Evolutionary conservation across 1,140 invertebrate genomes (phyloP), one percentile per base, ranked within the genome.

Genomic region (Sesamia nonagrioides): DNA sequence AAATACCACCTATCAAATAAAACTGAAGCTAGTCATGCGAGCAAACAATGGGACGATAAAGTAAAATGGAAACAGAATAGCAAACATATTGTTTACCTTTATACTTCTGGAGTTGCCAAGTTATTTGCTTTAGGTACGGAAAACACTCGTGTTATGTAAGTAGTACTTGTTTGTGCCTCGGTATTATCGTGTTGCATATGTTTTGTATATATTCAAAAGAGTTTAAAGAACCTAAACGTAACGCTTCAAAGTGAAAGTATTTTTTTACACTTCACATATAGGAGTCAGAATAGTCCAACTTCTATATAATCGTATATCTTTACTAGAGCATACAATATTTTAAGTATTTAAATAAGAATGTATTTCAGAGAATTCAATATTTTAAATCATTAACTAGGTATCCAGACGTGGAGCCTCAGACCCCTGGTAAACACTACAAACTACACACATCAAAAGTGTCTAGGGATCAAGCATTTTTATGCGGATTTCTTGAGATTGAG

Each of bases 81-180:
- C n/a, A 69, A 69, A 69, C 66, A 69, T 69, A 69, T 69, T 69
- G 66, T 69, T 69, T 45, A 69, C 66, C 27, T 50, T 69, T 17
- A 69, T 69, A 69, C 66, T 69, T 69, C 42, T 69, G 42, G 45
- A 69, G 42, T 69, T 69, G 66, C 66, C 66, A 48, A 69, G 66
- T 27, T 69, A 69, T 69, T 69, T 69, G 15, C 66, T 69, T 69
- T 50, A 48, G 15, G 11, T 69, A 48, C 45, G 11, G 42, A 11
- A 45, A 68, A 50, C 66, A 33, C 33, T 69, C 61, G 61, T 66
- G 61, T 66, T 42, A 66, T 66, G 37, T 66, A 40, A 45, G 61
- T 66, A 42, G 61, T 66, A 17, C 37, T 42, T 8, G 45, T 33
- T 18, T 42, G 8, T 42, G 37, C 61, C 17, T 13, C 21, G 61